Base-by-base conservation (phyloP, 2,888 invertebrate genomes). In the Xestia c-nigrum region DNA sequence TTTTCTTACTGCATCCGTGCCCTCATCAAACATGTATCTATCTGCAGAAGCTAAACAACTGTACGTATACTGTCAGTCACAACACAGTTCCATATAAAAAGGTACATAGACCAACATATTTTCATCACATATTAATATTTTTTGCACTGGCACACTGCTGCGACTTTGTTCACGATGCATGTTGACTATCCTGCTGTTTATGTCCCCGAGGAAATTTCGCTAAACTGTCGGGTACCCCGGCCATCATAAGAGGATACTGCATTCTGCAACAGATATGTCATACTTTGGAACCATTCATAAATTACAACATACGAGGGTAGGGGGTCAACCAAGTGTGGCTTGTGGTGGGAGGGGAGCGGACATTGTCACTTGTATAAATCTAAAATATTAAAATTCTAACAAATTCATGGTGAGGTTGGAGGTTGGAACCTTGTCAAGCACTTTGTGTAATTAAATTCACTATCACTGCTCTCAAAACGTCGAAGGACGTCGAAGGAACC, bases 121-220 rank as follows among this genome's bases (percentile, higher is more conserved):
- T 64, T 47, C 43, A 57, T 64, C 14, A 68, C 14, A 63, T 24
- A 19, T 50, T 83, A 50, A 50, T 68, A 83, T 64, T 84, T 80
- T 80, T 80, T 55, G 21, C 21, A 66, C 65, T 66, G n/a, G 64
- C 43, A 81, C 38, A 43, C 57, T n/a, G 0, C 0, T 31, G 43
- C 24, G 66, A 80, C 72, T 55, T 80, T 65, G 81, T 73, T 61
- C 68, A 19, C 68, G 47, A 68, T 81, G 57, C 59, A 81, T 57
- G 57, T 64, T 24, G 74, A 47, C 59, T 66, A 38, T 46, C 16
- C 59, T 14, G 7, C 9, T 50, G 24, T 64, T 80, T 59, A n/a
- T 5, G 74, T 81, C 81, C 85, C 85, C 12, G 40, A 81, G 85
- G 81, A 81, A 81, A 81, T 81, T 81, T 85, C 47, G 63, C 59